Evolutionary conservation across 1,140 invertebrate genomes (phyloP), one percentile per base, ranked within the genome.

Genomic region (Lordiphosa mommai): DNA sequence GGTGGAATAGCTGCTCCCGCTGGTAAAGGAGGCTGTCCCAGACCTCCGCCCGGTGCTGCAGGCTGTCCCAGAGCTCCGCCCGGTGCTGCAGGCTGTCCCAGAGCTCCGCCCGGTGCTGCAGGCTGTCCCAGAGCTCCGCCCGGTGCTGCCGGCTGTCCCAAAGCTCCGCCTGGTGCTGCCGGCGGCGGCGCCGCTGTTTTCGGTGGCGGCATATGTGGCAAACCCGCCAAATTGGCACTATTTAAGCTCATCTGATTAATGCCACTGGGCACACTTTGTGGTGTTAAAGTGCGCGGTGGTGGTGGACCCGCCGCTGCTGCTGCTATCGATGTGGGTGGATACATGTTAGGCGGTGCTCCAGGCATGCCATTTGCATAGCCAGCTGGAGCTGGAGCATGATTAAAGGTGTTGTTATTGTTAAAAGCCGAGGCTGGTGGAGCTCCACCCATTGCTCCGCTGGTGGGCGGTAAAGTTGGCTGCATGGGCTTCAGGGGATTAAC

Each of bases 211-310:
- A 85, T 87, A 16, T 79, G 80, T 7, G 87, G 87, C 58, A 87
- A 57, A 4, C 86, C 86, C 0, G 73, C 60, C 57, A 88, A 47
- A 16, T 55, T 79, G 27, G 73, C 77, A 41, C 80, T 88, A 36
- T 88, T 88, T n/a, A 88, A 38, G 38, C 60, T 86, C 86, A 88
- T 88, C 61, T 88, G 86, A 50, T 80, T 85, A 1, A 67, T 56
- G 10, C 82, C 70, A 32, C 77, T 63, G 10, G 77, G 40, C 14
- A 88, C 64, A 29, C 61, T 71, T 29, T 88, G 86, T 1, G 72
- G 64, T 1, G 69, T 69, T 34, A 37, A 43, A 37, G 50, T 67
- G 3, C 29, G 63, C 16, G 64, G 30, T 13, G 56, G 64, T 20
- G 34, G 33, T n/a, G n/a, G n/a, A n/a, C 1, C 12, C 17, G 33